Evolutionary conservation across 2,113 vertebrate species (phyloP).

Genomic region (Salvator merianae): DNA sequence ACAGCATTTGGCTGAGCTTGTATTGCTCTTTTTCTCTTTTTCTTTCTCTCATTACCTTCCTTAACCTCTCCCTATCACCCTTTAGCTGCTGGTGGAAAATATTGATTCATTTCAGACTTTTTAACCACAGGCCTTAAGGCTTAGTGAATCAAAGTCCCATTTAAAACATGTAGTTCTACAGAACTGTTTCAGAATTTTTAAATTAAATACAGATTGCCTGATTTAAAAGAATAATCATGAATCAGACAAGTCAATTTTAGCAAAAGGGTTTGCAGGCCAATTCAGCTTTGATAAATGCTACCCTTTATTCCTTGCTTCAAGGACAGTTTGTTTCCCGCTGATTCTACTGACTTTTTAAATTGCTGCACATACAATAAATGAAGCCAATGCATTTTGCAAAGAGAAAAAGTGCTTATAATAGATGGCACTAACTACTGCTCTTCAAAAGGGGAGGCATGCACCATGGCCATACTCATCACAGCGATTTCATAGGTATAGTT

Average conservation of each 20-base stretch:
- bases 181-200: conserved; percentile 12
- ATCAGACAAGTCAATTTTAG: conserved; percentile 15
- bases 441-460: not conserved
- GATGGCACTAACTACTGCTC: conserved; percentile 5
- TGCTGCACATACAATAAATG: conserved; percentile 17
- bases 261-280: conserved; percentile 25
- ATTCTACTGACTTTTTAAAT: conserved; percentile 27
- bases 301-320: conserved; percentile 2
- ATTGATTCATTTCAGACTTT: conserved; percentile 33
- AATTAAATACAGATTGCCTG: conserved; percentile 1
- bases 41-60: not conserved
- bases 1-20: not conserved
- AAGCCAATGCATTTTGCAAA: not conserved
- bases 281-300: conserved; percentile 6
- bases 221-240: conserved; percentile 37
- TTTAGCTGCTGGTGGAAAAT: conserved; percentile 15
- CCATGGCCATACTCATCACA: not conserved
- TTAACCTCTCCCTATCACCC: not conserved
- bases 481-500: conserved; percentile 29
- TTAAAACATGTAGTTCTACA: conserved; percentile 29
- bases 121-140: not conserved
- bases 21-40: conserved; percentile 9
- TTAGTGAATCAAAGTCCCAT: conserved; percentile 19
- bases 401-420: not conserved
- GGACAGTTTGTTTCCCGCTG: conserved; percentile 28